Evolutionary conservation across 2,888 invertebrate genomes (phyloP).

Genomic region (Drosophila colorata): DNA sequence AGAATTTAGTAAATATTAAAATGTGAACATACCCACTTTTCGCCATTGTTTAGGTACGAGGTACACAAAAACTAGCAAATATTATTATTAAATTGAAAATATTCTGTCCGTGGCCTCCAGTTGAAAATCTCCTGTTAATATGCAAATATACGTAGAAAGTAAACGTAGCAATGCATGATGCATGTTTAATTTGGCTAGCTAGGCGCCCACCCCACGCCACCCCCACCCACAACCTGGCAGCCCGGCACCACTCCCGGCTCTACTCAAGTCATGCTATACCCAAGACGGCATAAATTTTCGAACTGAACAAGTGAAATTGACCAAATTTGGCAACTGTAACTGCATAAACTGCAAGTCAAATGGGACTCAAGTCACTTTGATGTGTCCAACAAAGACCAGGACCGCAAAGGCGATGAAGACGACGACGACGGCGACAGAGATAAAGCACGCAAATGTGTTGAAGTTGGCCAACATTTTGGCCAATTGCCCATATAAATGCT

Average conservation of each 20-base stretch:
- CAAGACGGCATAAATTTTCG: constrained; percentile 58
- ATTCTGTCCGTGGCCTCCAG: constrained; percentile 1
- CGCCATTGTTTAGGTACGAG: not conserved
- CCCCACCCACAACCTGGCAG: not conserved
- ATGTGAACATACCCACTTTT: not conserved
- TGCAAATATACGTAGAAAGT: constrained; percentile 31
- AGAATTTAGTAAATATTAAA: no score
- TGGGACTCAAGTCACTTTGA: constrained; percentile 68
- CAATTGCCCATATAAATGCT: constrained; percentile 73
- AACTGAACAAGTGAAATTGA: constrained; percentile 73
- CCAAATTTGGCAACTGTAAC: constrained; percentile 73
- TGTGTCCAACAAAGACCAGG: constrained; percentile 42
- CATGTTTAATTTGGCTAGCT: constrained; percentile 40
- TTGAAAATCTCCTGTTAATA: constrained; percentile 14
- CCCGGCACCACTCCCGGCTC: not conserved
- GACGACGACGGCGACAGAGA: constrained; percentile 34
- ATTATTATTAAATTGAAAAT: constrained; percentile 11
- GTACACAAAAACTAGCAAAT: constrained; percentile 2
- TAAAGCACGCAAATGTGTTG: constrained; percentile 74
- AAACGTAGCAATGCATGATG: constrained; percentile 42
- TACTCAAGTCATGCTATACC: constrained; percentile 27
- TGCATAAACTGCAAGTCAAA: constrained; percentile 66
- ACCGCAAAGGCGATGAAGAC: constrained; percentile 5
- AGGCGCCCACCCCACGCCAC: constrained; percentile 15
- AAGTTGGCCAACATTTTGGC: constrained; percentile 70